phyloP scores from a whole-genome alignment of 53 echinoderm and acorn worm genomes.

The Glandiceps talaboti region DNA sequence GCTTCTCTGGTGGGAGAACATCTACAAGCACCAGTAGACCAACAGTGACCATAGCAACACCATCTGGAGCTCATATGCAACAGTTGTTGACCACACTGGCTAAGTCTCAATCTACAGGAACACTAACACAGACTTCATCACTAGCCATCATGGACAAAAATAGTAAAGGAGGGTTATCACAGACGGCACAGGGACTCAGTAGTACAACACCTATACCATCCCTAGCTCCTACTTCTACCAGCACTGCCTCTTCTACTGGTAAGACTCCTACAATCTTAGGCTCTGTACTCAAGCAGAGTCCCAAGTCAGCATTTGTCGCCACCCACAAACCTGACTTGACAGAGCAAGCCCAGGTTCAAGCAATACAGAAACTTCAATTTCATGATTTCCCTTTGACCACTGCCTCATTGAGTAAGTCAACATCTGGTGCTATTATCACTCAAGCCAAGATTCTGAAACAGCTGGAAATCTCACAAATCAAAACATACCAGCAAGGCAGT shows the following conservation, averaged over 20 bases:
- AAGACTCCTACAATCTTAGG: background rate
- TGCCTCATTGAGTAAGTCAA: constrained; percentile 45
- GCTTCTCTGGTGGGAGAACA: background rate
- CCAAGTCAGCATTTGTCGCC: background rate
- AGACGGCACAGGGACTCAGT: too few species aligned
- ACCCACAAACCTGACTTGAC: background rate
- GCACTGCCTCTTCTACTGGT: background rate
- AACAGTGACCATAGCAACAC: background rate
- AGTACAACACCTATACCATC: too few species aligned
- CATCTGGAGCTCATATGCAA: background rate
- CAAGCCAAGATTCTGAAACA: constrained; percentile 93
- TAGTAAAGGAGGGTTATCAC: background rate
- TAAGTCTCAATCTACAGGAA: background rate
- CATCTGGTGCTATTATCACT: constrained; percentile 30
- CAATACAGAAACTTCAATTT: constrained; percentile 96
- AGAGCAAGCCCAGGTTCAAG: constrained; percentile 65
- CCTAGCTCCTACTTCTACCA: background rate
- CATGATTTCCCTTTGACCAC: constrained; percentile 98
- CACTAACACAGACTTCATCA: background rate
- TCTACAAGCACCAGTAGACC: background rate
- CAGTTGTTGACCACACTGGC: background rate
- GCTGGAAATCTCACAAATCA: constrained; percentile 21
- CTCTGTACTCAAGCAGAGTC: background rate
- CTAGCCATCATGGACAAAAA: background rate
- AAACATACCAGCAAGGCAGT: background rate